Base-by-base conservation (phyloP, 2,113 vertebrate species). In the Poeciliopsis turrubarensis region DNA sequence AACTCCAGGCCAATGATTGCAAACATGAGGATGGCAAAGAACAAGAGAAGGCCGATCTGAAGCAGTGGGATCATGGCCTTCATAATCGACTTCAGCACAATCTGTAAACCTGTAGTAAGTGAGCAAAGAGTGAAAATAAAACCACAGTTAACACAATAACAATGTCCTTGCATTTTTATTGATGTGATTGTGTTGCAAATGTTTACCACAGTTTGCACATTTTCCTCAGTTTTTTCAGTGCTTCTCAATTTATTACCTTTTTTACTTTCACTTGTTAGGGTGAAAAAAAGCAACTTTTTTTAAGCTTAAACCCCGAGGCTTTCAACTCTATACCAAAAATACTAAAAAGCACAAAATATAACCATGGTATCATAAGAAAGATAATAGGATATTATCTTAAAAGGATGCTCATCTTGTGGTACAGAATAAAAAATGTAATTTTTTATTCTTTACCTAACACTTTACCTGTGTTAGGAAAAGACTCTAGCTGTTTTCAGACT, bases 21-120 rank as follows among this genome's bases (percentile, higher is more conserved):
- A 8, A 95, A 95, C 94, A 95, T 95, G 87, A 95, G 94, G 84
- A 95, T 95, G 80, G 94, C 94, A 14, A 95, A 95, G 92, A 95
- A 95, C 76, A 95, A 86, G 1, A 95, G 93, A 19, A 95, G 94
- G 57, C 95, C 95, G 3, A 95, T 95, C 86, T 95, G 95, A 9
- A 95, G 95, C 85, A 95, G 92, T 0, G 95, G 95, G 68, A 95
- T 94, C 95, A 95, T 95, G 62, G 95, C 95, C 86, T 95, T 95
- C 87, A 95, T 95, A 77, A 95, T 95, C 87, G 95, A 95, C 92
- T 95, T 95, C 68, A 95, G 89, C 27, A 95, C 95, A 51, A 95
- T 95, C 92, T 95, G 95, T 72, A 95, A 84, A 65, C 95, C 95
- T 95, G 74, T 34, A 66, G n/a, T 51, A 13, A 39, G 41, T 47